Conservation (phyloP, 2,113 vertebrate genomes). For the Hyperopisus bebe region DNA sequence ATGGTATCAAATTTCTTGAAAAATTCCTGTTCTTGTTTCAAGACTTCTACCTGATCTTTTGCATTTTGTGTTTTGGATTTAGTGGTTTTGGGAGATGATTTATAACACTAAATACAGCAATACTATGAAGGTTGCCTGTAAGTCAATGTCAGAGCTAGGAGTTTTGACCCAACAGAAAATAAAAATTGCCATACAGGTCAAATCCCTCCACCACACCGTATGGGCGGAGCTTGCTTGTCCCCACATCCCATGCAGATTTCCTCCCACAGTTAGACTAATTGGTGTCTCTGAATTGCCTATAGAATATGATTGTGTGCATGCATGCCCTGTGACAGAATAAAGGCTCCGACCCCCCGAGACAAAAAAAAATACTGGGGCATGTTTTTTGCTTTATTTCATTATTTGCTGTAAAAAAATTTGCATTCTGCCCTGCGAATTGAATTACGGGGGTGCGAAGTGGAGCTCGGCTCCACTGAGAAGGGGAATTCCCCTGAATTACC, state of each 20-base stretch:
- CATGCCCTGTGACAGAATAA: background rate
- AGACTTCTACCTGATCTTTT: background rate
- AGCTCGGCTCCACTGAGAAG: no score
- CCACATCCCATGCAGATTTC: background rate
- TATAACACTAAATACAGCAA: background rate
- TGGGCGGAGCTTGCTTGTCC: background rate
- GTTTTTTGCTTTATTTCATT: background rate
- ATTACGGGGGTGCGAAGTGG: background rate
- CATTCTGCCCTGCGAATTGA: background rate
- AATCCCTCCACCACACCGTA: background rate
- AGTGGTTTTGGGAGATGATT: background rate
- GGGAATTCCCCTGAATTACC: no score
- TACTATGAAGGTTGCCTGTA: background rate
- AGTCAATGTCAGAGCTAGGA: background rate
- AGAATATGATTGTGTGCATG: background rate
- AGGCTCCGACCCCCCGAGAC: background rate
- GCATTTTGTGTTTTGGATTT: background rate
- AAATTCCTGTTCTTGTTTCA: background rate
- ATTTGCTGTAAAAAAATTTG: background rate
- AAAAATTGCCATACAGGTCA: background rate
- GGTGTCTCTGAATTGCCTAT: background rate
- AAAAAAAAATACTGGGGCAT: background rate
- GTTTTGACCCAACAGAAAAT: background rate
- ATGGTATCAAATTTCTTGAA: background rate
- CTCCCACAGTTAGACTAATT: background rate